Evolutionary conservation across 2,888 invertebrate species (phyloP), one percentile per base, ranked within the genome.

Genomic region (Eupithecia pulchellata): DNA sequence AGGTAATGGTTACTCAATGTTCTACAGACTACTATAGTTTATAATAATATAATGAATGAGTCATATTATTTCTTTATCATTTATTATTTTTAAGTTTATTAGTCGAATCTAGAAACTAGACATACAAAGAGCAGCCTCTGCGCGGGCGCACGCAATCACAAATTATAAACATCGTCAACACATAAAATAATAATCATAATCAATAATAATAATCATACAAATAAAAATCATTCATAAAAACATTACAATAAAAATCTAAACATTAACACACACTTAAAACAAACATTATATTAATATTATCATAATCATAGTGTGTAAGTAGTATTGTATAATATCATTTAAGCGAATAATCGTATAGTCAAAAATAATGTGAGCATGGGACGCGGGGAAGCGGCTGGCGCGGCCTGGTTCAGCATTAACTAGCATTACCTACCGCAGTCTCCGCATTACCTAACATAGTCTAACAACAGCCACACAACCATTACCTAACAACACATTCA

Each of bases 221-320:
- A 94, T 94, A 94, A 93, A 93, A 94, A 94, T 93, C 94, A 93
- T 94, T 89, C 93, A 94, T 93, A 93, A 94, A 94, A 94, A 94
- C 94, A 94, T 94, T 94, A 94, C 91, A 94, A 94, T 94, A 94
- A 94, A 94, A 94, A 93, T 94, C 94, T 94, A 94, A 94, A 93
- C 93, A 92, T 94, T 93, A 93, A 94, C 93, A 93, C 94, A 93
- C 94, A 89, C 94, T 93, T 93, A 94, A 94, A 94, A 94, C 94
- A 94, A 94, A 93, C 92, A 94, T 93, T 94, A 94, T 93, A 94
- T 93, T 94, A 94, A 94, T 93, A 93, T 92, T 94, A 93, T 91
- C 90, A 86, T 93, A 91, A 92, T 93, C 90, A 92, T 93, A 93
- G 92, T 91, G 93, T 92, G 92, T 94, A 93, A 89, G 91, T 93